A percentile compares a stretch with the other conserved stretches of the same genome.
These are phyloP conservation scores for Antechinus flavipes DNA, from an alignment of 2,113 vertebrate species.

Conservation along the genomic window DNA sequence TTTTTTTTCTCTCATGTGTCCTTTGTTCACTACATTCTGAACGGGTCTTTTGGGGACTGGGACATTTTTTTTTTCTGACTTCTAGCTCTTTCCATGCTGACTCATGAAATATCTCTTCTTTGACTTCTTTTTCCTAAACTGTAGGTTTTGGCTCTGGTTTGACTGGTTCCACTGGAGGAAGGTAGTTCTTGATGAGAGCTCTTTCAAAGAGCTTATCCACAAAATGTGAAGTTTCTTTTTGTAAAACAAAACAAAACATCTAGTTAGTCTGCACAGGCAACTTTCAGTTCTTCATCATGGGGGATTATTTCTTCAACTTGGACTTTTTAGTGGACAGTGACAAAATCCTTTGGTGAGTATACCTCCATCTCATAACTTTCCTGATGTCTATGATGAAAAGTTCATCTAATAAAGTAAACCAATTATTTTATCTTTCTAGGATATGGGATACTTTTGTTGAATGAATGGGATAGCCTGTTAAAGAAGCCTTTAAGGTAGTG, in stretches of 20 bases:
- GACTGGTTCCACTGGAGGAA: constrained; percentile 88
- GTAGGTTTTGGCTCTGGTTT: constrained; percentile 91
- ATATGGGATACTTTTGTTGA: background rate
- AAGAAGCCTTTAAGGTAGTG: background rate
- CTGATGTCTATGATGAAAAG: background rate
- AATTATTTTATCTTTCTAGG: background rate
- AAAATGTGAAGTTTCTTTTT: constrained; percentile 95
- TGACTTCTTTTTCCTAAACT: constrained; percentile 89
- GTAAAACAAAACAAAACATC: no score
- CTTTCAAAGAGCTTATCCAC: constrained; percentile 99
- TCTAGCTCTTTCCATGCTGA: no score
- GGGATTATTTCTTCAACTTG: background rate
- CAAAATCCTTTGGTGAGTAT: background rate
- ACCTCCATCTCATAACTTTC: background rate
- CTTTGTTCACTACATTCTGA: no score
- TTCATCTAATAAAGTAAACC: background rate
- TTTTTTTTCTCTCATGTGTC: no score
- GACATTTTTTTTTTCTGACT: no score
- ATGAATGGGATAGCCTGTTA: background rate
- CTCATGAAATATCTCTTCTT: constrained; percentile 86
- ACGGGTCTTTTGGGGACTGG: no score
- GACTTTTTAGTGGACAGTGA: background rate
- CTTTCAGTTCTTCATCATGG: no score
- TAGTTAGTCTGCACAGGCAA: no score
- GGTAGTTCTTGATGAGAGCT: constrained; percentile 94